These are phyloP conservation scores for Brachypodius melanocephalos DNA, from an alignment of 2,113 vertebrate genomes.

Conservation along the genomic window DNA sequence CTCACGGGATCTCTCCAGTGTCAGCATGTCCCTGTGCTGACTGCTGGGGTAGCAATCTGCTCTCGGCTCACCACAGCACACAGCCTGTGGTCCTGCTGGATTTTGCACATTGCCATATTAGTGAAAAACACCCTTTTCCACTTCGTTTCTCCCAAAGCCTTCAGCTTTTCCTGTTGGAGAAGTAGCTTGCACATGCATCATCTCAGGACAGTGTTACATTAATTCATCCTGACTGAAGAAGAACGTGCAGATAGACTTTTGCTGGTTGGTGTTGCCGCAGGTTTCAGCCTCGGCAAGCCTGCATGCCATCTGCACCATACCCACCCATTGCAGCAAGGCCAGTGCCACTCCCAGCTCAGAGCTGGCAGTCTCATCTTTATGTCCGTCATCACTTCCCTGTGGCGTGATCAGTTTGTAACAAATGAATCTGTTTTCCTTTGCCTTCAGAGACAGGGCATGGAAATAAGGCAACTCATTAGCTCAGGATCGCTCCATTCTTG, in stretches of 20 bases:
- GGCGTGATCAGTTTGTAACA: background rate
- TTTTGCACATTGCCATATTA: background rate
- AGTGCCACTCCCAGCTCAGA: background rate
- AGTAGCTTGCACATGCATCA: background rate
- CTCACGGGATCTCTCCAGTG: background rate
- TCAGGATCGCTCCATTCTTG: background rate
- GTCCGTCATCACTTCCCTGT: background rate
- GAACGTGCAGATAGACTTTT: background rate
- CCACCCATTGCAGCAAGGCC: background rate
- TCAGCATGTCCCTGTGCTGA: background rate
- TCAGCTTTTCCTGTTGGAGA: background rate
- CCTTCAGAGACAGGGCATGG: background rate
- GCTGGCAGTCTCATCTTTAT: background rate
- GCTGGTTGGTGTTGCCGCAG: background rate
- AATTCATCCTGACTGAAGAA: background rate
- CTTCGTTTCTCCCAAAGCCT: background rate
- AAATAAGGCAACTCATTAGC: background rate
- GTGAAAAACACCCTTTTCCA: background rate
- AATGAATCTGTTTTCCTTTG: background rate
- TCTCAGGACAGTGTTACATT: background rate
- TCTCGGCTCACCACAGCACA: background rate
- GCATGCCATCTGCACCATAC: background rate
- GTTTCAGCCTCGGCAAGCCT: background rate
- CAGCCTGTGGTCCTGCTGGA: background rate
- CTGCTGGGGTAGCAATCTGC: background rate